Evolutionary conservation across 1,140 invertebrate species (phyloP).

Genomic region (Bemisia tabaci): DNA sequence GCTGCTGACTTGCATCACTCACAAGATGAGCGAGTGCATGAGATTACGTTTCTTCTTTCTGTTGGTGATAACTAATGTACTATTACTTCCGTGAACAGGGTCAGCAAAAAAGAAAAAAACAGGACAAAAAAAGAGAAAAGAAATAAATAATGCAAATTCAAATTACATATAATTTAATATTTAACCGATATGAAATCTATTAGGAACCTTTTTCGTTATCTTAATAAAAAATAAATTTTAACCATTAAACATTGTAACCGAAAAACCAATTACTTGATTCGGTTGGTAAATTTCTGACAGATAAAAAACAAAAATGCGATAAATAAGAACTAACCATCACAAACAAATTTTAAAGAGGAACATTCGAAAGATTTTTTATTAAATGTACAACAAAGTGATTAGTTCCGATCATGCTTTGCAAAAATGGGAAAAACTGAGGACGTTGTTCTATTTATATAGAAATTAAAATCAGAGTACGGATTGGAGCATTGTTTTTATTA

Average conservation of each 20-base stretch:
- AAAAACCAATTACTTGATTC: neutral
- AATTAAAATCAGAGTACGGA: neutral
- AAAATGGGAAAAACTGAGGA: neutral
- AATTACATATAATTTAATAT: conserved; percentile 6
- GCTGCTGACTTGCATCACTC: neutral
- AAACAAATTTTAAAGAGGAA: neutral
- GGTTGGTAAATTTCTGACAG: neutral
- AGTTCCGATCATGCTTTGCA: neutral
- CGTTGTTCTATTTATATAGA: neutral
- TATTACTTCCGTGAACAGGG: neutral
- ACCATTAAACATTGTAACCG: neutral
- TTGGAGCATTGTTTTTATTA: neutral
- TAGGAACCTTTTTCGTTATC: neutral
- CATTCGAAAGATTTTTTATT: neutral
- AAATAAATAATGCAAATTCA: conserved; percentile 9
- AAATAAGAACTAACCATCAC: neutral
- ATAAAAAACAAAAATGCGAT: neutral
- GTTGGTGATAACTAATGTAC: neutral
- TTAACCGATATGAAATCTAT: neutral
- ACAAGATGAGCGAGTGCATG: neutral
- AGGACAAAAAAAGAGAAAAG: too few species aligned
- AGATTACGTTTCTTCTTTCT: neutral
- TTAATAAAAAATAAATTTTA: conserved; percentile 1
- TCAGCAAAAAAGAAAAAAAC: neutral
- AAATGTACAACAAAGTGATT: neutral